A percentile compares a stretch with the other conserved stretches of the same genome.
These are phyloP conservation scores for Drosophila yooni DNA, from an alignment of 2,888 invertebrate species.

Conservation along the genomic window DNA sequence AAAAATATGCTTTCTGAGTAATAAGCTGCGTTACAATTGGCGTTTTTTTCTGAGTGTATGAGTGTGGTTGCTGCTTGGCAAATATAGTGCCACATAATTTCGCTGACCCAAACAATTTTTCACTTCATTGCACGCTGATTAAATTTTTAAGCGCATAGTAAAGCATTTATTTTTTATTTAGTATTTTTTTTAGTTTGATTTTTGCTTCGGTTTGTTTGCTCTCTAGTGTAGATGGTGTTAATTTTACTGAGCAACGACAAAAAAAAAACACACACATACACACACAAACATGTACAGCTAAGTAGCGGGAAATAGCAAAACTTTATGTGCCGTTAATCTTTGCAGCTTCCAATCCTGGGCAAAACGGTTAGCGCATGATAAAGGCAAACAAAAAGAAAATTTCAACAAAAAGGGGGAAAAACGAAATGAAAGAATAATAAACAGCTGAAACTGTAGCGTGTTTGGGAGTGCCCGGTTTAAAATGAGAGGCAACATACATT, in stretches of 20 bases:
- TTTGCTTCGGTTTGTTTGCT: constrained; percentile 29
- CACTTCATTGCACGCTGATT: constrained; percentile 37
- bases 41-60: background rate
- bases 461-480: constrained; percentile 9
- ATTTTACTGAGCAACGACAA: constrained; percentile 47
- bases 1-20: background rate
- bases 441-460: constrained; percentile 41
- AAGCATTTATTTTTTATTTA: constrained; percentile 12
- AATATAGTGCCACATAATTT: constrained; percentile 5
- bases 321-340: constrained; percentile 57
- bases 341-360: constrained; percentile 47
- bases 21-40: background rate
- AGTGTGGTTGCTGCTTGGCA: background rate
- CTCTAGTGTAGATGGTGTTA: constrained; percentile 58
- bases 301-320: constrained; percentile 63
- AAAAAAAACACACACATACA: constrained; percentile 7
- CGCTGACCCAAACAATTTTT: constrained; percentile 33
- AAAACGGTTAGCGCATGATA: constrained; percentile 56
- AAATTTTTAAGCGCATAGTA: constrained; percentile 35
- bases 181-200: constrained; percentile 13
- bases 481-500: constrained; percentile 37
- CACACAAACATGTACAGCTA: constrained; percentile 23
- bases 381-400: constrained; percentile 42
- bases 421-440: constrained; percentile 22
- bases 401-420: background rate